Conservation (phyloP, 2,888 invertebrate species). For the Hydrotaea cyrtoneurina region DNA sequence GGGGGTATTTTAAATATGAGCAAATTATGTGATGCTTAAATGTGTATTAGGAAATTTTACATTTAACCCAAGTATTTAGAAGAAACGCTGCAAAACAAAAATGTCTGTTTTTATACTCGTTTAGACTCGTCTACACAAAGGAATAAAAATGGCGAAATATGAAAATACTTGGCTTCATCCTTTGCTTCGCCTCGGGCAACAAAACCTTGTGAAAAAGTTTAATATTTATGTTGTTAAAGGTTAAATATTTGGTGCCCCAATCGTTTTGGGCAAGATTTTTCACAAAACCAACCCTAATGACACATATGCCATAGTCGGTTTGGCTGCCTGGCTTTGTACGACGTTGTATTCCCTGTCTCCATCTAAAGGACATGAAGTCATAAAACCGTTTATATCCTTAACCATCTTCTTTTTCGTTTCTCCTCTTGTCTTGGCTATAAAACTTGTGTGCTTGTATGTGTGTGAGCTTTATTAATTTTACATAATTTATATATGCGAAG, state of each 20-base stretch:
- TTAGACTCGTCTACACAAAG: neutral
- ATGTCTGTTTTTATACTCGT: neutral
- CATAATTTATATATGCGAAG: slow-evolving; percentile 43
- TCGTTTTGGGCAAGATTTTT: slow-evolving; percentile 42
- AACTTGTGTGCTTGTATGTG: neutral
- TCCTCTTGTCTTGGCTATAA: slow-evolving; percentile 8
- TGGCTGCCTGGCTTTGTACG: slow-evolving; percentile 4
- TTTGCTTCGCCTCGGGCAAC: neutral
- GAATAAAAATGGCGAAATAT: slow-evolving; percentile 10
- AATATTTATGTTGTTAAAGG: slow-evolving; percentile 57
- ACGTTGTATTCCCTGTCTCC: too few relatives aligned
- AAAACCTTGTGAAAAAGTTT: slow-evolving; percentile 31
- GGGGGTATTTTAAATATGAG: slow-evolving; percentile 61
- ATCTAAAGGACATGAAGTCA: slow-evolving; percentile 30
- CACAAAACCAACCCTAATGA: slow-evolving; percentile 47
- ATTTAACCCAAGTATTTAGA: slow-evolving; percentile 38
- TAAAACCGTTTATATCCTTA: slow-evolving; percentile 31
- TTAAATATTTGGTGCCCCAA: slow-evolving; percentile 57
- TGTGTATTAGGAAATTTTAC: slow-evolving; percentile 60
- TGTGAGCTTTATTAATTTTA: slow-evolving; percentile 43
- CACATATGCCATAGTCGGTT: neutral
- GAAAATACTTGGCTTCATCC: slow-evolving; percentile 1
- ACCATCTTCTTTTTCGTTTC: slow-evolving; percentile 23
- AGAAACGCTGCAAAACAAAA: too few relatives aligned
- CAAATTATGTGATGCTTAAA: slow-evolving; percentile 64